Percentiles rank a stretch among this genome's conserved stretches.
These are phyloP conservation scores for Pterophyllum scalare DNA, from an alignment of 2,113 vertebrate genomes.

Conservation along the genomic window DNA sequence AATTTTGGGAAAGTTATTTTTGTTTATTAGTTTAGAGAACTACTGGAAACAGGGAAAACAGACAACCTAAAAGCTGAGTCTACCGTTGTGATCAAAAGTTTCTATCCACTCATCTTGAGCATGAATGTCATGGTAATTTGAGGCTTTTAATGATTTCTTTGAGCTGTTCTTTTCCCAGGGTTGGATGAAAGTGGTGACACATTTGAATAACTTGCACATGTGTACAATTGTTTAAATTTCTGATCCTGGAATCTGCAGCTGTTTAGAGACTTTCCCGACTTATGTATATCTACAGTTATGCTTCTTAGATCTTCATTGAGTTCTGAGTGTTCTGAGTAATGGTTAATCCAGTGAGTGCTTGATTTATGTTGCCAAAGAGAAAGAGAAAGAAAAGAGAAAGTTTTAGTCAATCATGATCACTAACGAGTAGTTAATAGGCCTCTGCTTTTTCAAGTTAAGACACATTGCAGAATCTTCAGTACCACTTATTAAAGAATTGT, in stretches of 20 bases:
- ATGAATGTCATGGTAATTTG: background rate
- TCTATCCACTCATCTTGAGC: background rate
- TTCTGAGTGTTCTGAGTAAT: background rate
- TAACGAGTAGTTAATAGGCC: background rate
- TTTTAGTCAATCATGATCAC: background rate
- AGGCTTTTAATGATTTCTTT: background rate
- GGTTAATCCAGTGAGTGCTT: background rate
- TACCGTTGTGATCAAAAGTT: background rate
- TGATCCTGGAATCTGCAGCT: background rate
- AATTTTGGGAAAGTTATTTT: background rate
- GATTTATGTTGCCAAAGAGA: background rate
- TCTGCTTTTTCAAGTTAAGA: background rate
- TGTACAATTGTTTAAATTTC: background rate
- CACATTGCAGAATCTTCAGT: background rate
- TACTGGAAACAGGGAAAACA: background rate
- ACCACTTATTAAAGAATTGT: background rate
- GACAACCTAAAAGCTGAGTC: background rate
- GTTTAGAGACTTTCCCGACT: background rate
- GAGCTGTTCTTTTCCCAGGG: background rate
- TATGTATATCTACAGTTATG: too few species aligned
- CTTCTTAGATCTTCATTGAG: too few species aligned
- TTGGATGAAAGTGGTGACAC: background rate
- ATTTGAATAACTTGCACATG: background rate
- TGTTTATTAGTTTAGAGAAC: background rate
- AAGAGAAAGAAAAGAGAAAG: too few species aligned